Conservation (phyloP, 2,113 vertebrate species). For the Mohoua ochrocephala region DNA sequence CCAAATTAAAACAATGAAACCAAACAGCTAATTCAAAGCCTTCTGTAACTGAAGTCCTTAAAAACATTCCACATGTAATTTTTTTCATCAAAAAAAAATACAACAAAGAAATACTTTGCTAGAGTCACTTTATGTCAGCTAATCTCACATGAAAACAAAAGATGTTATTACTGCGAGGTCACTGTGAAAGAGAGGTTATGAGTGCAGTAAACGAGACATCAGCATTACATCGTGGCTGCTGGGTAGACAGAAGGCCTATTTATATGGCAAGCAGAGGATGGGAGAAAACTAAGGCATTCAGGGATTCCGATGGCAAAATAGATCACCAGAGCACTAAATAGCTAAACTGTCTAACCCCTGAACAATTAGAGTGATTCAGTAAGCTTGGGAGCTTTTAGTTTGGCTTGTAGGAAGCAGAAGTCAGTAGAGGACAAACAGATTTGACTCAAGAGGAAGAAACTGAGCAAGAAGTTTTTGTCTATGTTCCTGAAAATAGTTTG, state of each 20-base stretch:
- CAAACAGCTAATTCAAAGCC: not conserved
- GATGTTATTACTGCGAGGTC: not conserved
- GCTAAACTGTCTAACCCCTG: not conserved
- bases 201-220: not conserved
- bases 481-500: not conserved
- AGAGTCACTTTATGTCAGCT: not conserved
- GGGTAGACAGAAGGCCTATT: slow-evolving; percentile 31
- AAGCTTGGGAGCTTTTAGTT: not conserved
- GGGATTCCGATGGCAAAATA: not conserved
- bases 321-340: slow-evolving; percentile 29
- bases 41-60: not conserved
- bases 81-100: not conserved
- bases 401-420: slow-evolving; percentile 1
- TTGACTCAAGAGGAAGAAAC: not conserved
- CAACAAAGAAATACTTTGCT: not conserved
- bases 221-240: not conserved
- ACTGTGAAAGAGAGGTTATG: not conserved
- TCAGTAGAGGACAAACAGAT: not conserved
- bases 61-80: not conserved
- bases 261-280: not conserved
- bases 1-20: not conserved
- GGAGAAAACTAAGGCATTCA: slow-evolving; percentile 1
- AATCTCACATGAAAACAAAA: not conserved
- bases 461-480: not conserved
- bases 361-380: slow-evolving; percentile 29